These are phyloP conservation scores for Lates japonicus DNA, from an alignment of 2,797 vertebrate genomes.

Conservation along the genomic window DNA sequence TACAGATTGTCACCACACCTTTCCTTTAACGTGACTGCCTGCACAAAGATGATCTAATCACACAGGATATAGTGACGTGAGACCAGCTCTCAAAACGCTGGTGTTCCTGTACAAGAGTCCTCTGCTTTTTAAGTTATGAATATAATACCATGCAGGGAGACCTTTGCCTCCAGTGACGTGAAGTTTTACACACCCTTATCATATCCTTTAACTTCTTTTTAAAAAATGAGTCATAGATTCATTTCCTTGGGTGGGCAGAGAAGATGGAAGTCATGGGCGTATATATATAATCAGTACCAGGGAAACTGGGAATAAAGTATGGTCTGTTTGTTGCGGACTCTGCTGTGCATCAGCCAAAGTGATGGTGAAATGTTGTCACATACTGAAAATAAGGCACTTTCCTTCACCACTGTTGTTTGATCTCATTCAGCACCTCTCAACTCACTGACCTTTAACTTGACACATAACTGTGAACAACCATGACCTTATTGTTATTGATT, in stretches of 20 bases:
- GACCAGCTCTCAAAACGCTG: not conserved
- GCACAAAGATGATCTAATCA: not conserved
- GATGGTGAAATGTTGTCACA: constrained; percentile 60
- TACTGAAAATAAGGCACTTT: constrained; percentile 34
- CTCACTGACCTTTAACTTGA: constrained; percentile 53
- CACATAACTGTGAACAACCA: constrained; percentile 30
- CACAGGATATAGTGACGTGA: not conserved
- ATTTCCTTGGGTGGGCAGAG: constrained; percentile 18
- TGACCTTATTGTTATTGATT: constrained; percentile 29
- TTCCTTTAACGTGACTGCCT: not conserved
- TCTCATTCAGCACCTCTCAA: constrained; percentile 33
- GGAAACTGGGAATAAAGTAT: constrained; percentile 37
- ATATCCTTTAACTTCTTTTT: constrained; percentile 13
- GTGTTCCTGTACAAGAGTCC: not conserved
- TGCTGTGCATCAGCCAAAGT: constrained; percentile 66
- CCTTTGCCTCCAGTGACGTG: not conserved
- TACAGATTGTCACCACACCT: not conserved
- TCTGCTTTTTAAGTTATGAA: not conserved
- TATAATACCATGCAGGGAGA: not conserved
- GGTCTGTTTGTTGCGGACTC: constrained; percentile 46
- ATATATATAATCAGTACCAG: constrained; percentile 20
- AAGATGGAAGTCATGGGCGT: constrained; percentile 31
- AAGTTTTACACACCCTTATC: not conserved
- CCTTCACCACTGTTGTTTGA: constrained; percentile 32
- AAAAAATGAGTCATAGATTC: constrained; percentile 18